phyloP scores from a whole-genome alignment of 2,797 vertebrate genomes.

The Margarornis squamiger region DNA sequence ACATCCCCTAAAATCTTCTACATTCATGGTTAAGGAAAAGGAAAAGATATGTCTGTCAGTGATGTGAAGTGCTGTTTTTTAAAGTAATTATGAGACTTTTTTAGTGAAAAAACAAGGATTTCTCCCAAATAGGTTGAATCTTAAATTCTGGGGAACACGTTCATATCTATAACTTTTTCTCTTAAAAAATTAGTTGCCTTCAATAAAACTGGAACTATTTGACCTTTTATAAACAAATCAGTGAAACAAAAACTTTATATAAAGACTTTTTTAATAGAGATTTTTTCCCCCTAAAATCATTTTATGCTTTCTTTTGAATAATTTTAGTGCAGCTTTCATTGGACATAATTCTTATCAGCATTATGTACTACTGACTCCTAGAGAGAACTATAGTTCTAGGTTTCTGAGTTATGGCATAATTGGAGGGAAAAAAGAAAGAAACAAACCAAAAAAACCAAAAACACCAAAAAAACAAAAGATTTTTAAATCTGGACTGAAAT shows the following conservation, averaged over 20 bases:
- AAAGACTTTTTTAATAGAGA: not conserved
- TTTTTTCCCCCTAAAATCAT: not conserved
- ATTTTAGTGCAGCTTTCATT: not conserved
- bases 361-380: not conserved
- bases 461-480: not conserved
- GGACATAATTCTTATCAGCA: not conserved
- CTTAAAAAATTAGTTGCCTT: not conserved
- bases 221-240: not conserved
- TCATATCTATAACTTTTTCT: not conserved
- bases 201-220: not conserved
- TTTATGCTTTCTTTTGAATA: not conserved
- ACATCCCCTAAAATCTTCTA: not conserved
- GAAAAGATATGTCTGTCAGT: not conserved
- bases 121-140: not conserved
- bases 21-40: not conserved
- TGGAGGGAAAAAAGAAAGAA: not conserved
- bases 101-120: not conserved
- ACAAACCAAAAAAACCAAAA: too few species aligned
- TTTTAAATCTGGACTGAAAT: not conserved
- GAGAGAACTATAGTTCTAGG: not conserved
- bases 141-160: not conserved
- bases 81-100: not conserved
- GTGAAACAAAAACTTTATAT: not conserved
- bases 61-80: not conserved
- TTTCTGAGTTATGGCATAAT: not conserved